Conservation (phyloP, 1,140 invertebrate genomes). For the Acromyrmex echinatior region DNA sequence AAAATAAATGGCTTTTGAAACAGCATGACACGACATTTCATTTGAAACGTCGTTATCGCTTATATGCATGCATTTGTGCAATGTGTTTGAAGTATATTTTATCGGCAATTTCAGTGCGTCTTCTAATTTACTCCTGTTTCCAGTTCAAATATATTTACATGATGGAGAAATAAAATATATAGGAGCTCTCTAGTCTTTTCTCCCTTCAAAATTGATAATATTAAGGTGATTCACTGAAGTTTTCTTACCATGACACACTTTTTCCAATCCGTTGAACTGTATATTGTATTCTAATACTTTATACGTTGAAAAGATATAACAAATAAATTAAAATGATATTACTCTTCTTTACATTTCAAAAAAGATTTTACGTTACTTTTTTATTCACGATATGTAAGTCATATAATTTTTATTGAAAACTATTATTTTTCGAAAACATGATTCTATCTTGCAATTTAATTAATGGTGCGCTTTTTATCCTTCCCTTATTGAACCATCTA, state of each 20-base stretch:
- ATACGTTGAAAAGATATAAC: not conserved
- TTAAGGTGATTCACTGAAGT: not conserved
- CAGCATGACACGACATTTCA: not conserved
- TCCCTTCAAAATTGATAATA: conserved; percentile 8
- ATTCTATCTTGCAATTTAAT: not conserved
- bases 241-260: not conserved
- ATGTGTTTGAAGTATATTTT: conserved; percentile 13
- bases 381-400: not conserved
- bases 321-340: not conserved
- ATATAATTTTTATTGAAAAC: no score
- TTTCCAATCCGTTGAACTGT: not conserved
- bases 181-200: not conserved
- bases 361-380: not conserved
- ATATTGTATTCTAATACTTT: not conserved
- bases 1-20: not conserved
- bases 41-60: not conserved
- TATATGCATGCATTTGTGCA: conserved; percentile 26
- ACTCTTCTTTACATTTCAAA: not conserved
- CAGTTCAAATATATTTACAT: conserved; percentile 7
- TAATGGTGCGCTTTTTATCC: not conserved
- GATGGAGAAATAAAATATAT: not conserved
- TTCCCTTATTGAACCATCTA: not conserved
- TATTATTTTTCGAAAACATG: not conserved
- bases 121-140: conserved; percentile 22
- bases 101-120: conserved; percentile 1